These are phyloP conservation scores for Malthinus seriepunctatus DNA, from an alignment of 2,888 invertebrate genomes.

Conservation along the genomic window DNA sequence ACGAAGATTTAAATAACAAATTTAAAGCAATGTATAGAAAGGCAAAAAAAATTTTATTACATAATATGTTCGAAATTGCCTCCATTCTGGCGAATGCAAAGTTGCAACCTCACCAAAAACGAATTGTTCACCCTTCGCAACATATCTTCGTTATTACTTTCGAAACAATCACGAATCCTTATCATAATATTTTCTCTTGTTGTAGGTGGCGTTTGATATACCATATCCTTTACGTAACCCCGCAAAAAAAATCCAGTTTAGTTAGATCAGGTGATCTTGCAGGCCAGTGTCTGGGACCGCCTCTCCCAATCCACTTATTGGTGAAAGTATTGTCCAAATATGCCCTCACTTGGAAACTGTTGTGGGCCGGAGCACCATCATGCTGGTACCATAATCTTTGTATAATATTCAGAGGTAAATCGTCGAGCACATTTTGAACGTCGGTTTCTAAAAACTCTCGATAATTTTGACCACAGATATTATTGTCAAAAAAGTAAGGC, in stretches of 20 bases:
- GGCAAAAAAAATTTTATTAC: too few relatives aligned
- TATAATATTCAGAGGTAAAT: background rate
- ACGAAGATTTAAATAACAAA: too few relatives aligned
- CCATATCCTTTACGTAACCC: background rate
- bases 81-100: too few relatives aligned
- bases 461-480: background rate
- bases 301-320: conserved; percentile 21
- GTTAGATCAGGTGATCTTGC: conserved; percentile 27
- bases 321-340: background rate
- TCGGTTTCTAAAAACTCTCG: background rate
- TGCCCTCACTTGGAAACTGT: background rate
- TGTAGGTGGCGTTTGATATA: conserved; percentile 21
- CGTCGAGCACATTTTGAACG: background rate
- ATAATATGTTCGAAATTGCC: too few relatives aligned
- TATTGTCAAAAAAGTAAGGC: conserved; percentile 5
- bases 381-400: background rate
- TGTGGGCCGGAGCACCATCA: background rate
- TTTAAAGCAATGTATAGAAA: too few relatives aligned
- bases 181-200: too few relatives aligned
- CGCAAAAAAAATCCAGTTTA: conserved; percentile 26
- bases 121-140: too few relatives aligned
- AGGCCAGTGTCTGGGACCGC: conserved; percentile 31
- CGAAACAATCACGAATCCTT: too few relatives aligned
- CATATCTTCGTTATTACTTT: too few relatives aligned
- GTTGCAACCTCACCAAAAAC: too few relatives aligned